A percentile compares a stretch with the other conserved stretches of the same genome.
Evolutionary conservation across 1,140 invertebrate genomes (phyloP).

Genomic region (Philaenus spumarius): DNA sequence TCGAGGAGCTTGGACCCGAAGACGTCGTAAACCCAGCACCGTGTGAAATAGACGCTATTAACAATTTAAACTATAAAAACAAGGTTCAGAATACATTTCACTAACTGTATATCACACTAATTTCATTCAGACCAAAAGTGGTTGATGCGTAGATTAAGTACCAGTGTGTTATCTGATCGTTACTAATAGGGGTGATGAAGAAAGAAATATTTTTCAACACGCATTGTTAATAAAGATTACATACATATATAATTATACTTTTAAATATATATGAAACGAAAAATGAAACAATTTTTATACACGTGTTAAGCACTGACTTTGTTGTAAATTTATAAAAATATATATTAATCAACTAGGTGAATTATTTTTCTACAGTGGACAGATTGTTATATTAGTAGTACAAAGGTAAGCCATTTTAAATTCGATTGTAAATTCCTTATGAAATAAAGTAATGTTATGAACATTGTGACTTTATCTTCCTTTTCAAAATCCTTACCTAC

Average conservation of each 20-base stretch:
- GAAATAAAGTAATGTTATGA: too few species aligned
- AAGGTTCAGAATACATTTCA: background rate
- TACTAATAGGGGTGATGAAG: background rate
- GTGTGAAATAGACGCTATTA: background rate
- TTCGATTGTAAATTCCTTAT: too few species aligned
- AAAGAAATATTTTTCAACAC: background rate
- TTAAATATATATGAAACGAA: background rate
- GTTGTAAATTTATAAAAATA: background rate
- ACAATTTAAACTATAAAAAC: background rate
- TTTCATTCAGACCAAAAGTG: background rate
- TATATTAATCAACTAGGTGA: conserved; percentile 12
- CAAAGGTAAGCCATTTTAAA: too few species aligned
- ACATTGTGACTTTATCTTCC: too few species aligned
- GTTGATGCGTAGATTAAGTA: background rate
- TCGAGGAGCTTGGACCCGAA: background rate
- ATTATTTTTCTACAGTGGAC: conserved; percentile 13
- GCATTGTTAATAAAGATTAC: background rate
- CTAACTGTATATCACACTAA: background rate
- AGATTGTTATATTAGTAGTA: background rate
- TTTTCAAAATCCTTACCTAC: too few species aligned
- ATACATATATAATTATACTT: background rate
- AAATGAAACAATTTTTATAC: background rate
- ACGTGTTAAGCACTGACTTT: conserved; percentile 2
- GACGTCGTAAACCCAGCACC: conserved; percentile 5
- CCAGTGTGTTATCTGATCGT: background rate